Conservation (phyloP, 2,888 invertebrate genomes). For the Calephelis perditalis region DNA sequence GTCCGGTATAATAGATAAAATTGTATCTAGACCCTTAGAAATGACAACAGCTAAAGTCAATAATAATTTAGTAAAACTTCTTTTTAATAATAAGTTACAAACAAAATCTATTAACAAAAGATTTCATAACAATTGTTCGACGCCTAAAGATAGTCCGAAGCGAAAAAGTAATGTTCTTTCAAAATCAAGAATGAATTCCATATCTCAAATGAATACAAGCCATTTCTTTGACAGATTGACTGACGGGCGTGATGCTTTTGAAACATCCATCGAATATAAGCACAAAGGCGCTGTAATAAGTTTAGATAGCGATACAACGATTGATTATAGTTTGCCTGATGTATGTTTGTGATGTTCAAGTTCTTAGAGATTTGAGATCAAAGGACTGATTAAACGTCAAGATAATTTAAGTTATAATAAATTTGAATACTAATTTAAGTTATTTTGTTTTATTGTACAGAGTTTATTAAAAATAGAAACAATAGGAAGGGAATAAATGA, state of each 20-base stretch:
- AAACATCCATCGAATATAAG: constrained; percentile 73
- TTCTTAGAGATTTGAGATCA: not conserved
- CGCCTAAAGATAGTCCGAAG: constrained; percentile 54
- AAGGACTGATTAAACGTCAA: too few relatives aligned
- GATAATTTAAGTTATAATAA: too few relatives aligned
- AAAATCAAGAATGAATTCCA: constrained; percentile 35
- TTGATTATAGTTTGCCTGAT: constrained; percentile 57
- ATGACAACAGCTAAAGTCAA: constrained; percentile 52
- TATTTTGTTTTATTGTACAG: too few relatives aligned
- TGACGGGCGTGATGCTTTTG: constrained; percentile 79
- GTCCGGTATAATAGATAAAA: constrained; percentile 59
- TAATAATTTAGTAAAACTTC: constrained; percentile 52
- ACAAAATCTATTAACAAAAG: constrained; percentile 41
- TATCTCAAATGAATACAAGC: constrained; percentile 56
- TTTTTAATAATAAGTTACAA: constrained; percentile 41
- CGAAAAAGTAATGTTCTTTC: constrained; percentile 30
- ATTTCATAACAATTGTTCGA: constrained; percentile 52
- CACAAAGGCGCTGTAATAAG: constrained; percentile 39
- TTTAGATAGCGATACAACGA: constrained; percentile 48
- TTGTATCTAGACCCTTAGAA: constrained; percentile 46
- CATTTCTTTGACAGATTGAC: constrained; percentile 74
- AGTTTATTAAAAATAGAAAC: too few relatives aligned
- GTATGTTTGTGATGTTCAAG: constrained; percentile 38
- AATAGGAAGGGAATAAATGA: too few relatives aligned
- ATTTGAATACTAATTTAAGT: too few relatives aligned